phyloP scores from a whole-genome alignment of 2,797 vertebrate genomes.

The Aselliscus stoliczkanus region DNA sequence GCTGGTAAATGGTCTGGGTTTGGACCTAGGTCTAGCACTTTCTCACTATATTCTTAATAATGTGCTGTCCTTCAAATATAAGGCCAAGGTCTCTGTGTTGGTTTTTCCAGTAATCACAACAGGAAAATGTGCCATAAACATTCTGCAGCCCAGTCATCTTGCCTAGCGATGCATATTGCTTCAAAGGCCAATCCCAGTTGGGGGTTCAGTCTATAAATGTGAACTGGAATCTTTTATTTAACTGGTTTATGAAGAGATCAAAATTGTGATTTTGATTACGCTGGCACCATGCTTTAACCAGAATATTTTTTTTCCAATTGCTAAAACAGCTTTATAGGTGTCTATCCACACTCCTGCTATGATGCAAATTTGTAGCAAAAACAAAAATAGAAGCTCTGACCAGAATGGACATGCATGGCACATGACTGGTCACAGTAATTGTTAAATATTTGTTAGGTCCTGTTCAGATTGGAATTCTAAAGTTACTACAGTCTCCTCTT shows the following conservation, averaged over 20 bases:
- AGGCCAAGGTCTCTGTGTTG: neutral
- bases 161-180: neutral
- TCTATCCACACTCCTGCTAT: neutral
- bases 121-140: neutral
- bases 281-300: neutral
- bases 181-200: neutral
- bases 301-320: neutral
- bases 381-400: neutral
- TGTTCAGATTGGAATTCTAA: neutral
- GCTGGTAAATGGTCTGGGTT: neutral
- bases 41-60: neutral
- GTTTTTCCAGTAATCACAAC: neutral
- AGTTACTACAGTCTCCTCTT: neutral
- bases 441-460: neutral
- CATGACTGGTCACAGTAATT: neutral
- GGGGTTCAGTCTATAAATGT: neutral
- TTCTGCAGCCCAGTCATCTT: neutral
- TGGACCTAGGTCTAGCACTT: neutral
- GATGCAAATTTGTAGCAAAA: neutral
- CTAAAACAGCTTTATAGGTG: neutral
- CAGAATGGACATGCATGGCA: neutral
- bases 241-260: neutral
- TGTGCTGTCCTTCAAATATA: neutral
- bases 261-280: neutral
- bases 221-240: slow-evolving; percentile 20